Evolutionary conservation across 1,140 invertebrate species (phyloP), one percentile per base, ranked within the genome.

Genomic region (Eufriesea mexicana): DNA sequence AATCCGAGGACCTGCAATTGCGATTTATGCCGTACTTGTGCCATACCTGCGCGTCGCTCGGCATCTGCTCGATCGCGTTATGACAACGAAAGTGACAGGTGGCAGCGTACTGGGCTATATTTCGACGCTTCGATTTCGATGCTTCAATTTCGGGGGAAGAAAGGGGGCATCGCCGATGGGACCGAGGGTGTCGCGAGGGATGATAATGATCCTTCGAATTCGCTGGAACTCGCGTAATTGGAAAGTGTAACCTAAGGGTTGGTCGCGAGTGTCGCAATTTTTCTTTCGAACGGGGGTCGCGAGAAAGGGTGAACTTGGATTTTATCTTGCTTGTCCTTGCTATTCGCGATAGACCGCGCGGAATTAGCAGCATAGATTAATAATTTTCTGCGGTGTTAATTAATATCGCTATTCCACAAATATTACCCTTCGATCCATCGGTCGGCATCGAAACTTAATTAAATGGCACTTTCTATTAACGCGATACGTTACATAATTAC

Each of bases 11-110:
- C 9, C 57, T 57, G 51, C 55, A 76, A 84, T 84, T 66, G 76
- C 57, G 9, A 8, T n/a, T 45, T n/a, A n/a, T n/a, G n/a, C n/a
- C 18, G 55, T n/a, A 23, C 18, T 35, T 35, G 49, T 54, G n/a
- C 20, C 47, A 71, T 73, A 62, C 16, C 49, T 49, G 51, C 57
- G 42, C 66, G 70, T 45, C 18, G 80, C 18, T 57, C 18, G n/a
- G 62, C 71, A 81, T 73, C 79, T 73, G 68, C 54, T 25, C 25
- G 51, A 67, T 79, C 59, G 83, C 83, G 14, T 84, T 76, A 74
- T 59, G 61, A 66, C 73, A 55, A 76, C 55, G 66, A 76, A 82
- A 59, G 66, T 66, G 81, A 84, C 78, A 61, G 54, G 49, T 5
- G 1, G 55, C 23, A 73, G 5, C 54, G 16, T n/a, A 10, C 5